phyloP scores from a whole-genome alignment of 2,888 invertebrate genomes.

The Eristalinus aeneus region DNA sequence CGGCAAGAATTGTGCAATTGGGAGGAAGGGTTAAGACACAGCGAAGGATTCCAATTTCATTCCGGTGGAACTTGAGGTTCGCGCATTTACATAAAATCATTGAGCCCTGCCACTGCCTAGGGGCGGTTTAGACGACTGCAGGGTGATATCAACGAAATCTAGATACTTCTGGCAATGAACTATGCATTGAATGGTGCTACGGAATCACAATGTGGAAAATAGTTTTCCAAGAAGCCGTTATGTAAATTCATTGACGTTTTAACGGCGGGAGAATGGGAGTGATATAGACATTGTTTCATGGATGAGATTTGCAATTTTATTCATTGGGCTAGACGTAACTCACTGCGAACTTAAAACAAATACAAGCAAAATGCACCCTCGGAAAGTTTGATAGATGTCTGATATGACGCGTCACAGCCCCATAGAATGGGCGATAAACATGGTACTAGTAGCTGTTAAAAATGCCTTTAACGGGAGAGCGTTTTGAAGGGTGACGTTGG shows the following conservation, averaged over 20 bases:
- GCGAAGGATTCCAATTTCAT: constrained; percentile 22
- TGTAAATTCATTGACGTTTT: constrained; percentile 20
- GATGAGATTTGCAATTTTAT: not conserved
- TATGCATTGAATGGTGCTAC: constrained; percentile 45
- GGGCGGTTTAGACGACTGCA: not conserved
- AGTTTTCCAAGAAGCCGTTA: constrained; percentile 26
- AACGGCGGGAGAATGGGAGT: not conserved
- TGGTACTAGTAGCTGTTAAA: too few relatives aligned
- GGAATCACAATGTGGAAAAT: constrained; percentile 57
- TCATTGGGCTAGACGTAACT: not conserved
- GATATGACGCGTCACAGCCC: too few relatives aligned
- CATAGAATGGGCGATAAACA: too few relatives aligned
- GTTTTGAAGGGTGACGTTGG: too few relatives aligned
- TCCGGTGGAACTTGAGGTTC: not conserved
- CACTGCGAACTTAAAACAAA: not conserved
- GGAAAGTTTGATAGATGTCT: not conserved
- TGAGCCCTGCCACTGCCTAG: not conserved
- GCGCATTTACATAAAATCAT: constrained; percentile 52
- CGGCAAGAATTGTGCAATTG: not conserved
- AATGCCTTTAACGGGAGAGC: too few relatives aligned
- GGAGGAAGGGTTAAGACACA: not conserved
- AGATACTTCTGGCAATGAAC: constrained; percentile 37
- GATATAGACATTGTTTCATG: not conserved
- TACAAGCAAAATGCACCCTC: too few relatives aligned
- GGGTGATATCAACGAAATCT: not conserved